Conservation (phyloP, 1,140 invertebrate genomes). For the Gonatopus flavifemur region DNA sequence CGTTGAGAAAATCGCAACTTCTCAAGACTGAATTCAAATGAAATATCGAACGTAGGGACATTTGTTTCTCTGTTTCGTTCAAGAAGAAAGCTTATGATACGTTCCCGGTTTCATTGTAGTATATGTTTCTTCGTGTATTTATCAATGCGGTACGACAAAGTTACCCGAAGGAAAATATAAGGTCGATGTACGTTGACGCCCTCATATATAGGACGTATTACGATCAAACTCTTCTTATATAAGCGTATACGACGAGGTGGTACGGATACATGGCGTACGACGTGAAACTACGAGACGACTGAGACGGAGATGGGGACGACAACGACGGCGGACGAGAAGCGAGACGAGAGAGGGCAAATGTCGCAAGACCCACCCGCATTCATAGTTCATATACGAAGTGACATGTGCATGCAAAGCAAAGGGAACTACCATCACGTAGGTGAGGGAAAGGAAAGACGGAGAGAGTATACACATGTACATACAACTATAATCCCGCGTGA, state of each 20-base stretch:
- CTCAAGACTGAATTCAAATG: neutral
- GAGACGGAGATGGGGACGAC: conserved; percentile 28
- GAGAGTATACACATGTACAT: conserved; percentile 13
- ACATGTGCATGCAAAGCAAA: conserved; percentile 33
- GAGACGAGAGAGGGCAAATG: conserved; percentile 11
- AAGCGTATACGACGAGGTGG: neutral
- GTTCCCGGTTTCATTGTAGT: neutral
- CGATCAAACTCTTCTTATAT: neutral
- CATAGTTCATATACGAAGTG: conserved; percentile 29
- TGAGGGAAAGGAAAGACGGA: too few relatives aligned
- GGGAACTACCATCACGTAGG: too few relatives aligned
- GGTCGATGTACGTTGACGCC: neutral
- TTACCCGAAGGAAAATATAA: neutral
- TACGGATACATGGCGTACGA: neutral
- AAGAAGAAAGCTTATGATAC: neutral
- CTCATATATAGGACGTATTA: neutral
- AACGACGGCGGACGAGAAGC: conserved; percentile 2
- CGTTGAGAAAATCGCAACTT: neutral
- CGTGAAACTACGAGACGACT: conserved; percentile 1
- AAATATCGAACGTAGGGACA: neutral
- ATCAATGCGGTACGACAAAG: neutral
- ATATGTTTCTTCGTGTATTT: neutral
- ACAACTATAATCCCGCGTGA: conserved; percentile 31
- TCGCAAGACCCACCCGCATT: conserved; percentile 22
- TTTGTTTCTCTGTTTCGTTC: too few relatives aligned